Evolutionary conservation across 2,797 vertebrate genomes (phyloP).

Genomic region (Gorsachius magnificus): DNA sequence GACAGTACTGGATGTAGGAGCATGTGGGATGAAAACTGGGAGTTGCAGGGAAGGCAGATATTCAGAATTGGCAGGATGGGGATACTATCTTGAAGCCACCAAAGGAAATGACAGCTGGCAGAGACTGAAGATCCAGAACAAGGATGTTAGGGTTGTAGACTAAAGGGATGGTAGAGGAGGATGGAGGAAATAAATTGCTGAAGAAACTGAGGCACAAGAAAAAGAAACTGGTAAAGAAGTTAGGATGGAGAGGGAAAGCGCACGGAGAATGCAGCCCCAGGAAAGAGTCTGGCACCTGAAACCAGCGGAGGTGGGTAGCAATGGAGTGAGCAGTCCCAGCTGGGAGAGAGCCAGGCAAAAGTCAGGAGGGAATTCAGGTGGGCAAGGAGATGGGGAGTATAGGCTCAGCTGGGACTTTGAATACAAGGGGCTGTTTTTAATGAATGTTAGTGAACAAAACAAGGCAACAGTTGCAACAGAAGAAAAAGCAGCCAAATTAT

Average conservation of each 20-base stretch:
- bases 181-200: neutral
- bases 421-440: neutral
- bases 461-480: neutral
- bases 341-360: neutral
- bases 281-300: neutral
- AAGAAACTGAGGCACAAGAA: neutral
- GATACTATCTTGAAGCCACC: neutral
- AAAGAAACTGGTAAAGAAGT: neutral
- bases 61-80: neutral
- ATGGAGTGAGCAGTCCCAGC: neutral
- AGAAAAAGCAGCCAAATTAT: neutral
- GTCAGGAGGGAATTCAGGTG: neutral
- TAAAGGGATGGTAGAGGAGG: neutral
- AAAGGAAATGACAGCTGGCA: neutral
- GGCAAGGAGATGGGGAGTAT: neutral
- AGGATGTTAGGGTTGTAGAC: neutral
- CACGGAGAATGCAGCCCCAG: neutral
- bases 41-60: neutral
- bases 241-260: neutral
- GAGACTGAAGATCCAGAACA: neutral
- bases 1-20: neutral
- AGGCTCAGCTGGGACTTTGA: neutral
- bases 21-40: neutral
- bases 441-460: neutral
- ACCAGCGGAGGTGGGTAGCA: accelerated